Evolutionary conservation across 1,140 invertebrate genomes (phyloP).

Genomic region (Yoshiicerus persimilis): DNA sequence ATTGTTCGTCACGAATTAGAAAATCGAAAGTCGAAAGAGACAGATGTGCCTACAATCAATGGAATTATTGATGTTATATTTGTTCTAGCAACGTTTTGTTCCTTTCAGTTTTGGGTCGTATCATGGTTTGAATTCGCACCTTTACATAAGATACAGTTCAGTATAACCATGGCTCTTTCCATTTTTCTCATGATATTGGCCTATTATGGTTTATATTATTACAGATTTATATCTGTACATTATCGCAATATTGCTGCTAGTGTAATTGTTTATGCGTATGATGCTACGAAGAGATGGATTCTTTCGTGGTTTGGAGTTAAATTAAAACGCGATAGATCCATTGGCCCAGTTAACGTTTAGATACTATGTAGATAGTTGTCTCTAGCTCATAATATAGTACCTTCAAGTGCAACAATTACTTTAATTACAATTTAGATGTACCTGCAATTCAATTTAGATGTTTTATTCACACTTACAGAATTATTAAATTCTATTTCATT

Average conservation of each 20-base stretch:
- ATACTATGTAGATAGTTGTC: too few species aligned
- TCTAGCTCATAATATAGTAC: too few species aligned
- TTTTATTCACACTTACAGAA: too few species aligned
- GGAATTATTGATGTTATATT: not conserved
- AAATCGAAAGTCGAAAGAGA: too few species aligned
- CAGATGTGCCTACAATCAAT: not conserved
- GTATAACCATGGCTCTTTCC: not conserved
- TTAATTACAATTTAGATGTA: too few species aligned
- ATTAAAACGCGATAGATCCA: not conserved
- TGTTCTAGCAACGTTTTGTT: not conserved
- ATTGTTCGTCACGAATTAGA: not conserved
- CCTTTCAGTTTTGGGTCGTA: not conserved
- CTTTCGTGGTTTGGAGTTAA: not conserved
- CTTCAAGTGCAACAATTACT: too few species aligned
- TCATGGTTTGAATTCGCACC: not conserved
- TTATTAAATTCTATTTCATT: too few species aligned
- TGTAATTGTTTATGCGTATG: not conserved
- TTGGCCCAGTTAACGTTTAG: not conserved
- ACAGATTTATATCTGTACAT: not conserved
- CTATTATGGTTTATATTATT: not conserved
- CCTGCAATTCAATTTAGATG: too few species aligned
- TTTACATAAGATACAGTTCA: not conserved
- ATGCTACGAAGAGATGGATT: not conserved
- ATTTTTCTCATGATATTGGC: not conserved
- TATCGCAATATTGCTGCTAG: not conserved